Percentiles rank a stretch among this genome's conserved stretches.
phyloP scores from a whole-genome alignment of 2,888 invertebrate species.

The Ceramica pisi region DNA sequence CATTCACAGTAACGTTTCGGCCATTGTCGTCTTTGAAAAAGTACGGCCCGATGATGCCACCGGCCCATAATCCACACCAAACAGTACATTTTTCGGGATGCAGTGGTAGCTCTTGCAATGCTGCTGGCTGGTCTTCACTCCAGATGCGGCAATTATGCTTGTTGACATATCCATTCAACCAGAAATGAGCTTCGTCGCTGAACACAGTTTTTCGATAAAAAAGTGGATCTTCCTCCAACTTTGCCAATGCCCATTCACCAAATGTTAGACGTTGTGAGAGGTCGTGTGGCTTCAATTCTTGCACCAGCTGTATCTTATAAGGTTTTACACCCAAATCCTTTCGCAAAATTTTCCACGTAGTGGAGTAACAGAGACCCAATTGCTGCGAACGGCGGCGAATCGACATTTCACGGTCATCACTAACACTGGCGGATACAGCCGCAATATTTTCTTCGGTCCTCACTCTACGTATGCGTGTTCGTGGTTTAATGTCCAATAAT shows the following conservation, averaged over 20 bases:
- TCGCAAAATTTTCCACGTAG: too few species aligned
- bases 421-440: slow-evolving; percentile 16
- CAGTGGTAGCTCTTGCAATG: slow-evolving; percentile 53
- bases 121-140: slow-evolving; percentile 43
- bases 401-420: slow-evolving; percentile 34
- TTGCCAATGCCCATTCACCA: slow-evolving; percentile 41
- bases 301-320: slow-evolving; percentile 24
- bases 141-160: slow-evolving; percentile 63
- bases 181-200: slow-evolving; percentile 66
- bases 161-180: slow-evolving; percentile 70
- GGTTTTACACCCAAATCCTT: slow-evolving; percentile 21
- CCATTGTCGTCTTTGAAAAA: slow-evolving; percentile 16
- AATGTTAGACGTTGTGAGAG: slow-evolving; percentile 25
- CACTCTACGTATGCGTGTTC: slow-evolving; percentile 41
- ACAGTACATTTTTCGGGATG: slow-evolving; percentile 74
- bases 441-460: slow-evolving; percentile 38
- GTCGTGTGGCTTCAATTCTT: slow-evolving; percentile 40
- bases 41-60: slow-evolving; percentile 72
- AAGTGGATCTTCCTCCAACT: slow-evolving; percentile 33
- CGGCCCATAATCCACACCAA: too few species aligned
- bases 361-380: slow-evolving; percentile 25
- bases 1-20: slow-evolving; percentile 20
- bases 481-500: slow-evolving; percentile 37
- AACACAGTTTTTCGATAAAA: slow-evolving; percentile 45
- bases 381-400: slow-evolving; percentile 35